Evolutionary conservation across 37 sponge, comb jelly and placozoan genomes (phyloP).

Genomic region (Diacarnus erythraeanus): DNA sequence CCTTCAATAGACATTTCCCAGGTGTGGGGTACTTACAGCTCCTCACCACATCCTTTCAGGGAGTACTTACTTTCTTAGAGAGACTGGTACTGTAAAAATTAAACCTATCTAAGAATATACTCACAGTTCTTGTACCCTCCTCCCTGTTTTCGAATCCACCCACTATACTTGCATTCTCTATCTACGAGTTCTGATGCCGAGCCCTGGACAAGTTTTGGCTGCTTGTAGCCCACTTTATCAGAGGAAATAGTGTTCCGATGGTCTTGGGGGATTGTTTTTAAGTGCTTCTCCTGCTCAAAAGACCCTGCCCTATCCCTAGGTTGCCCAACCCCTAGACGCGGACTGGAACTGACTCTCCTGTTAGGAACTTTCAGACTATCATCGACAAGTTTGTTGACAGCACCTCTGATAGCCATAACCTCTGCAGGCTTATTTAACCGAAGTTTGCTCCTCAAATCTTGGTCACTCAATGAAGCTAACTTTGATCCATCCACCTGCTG

Average conservation of each 20-base stretch:
- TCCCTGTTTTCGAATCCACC: constrained; percentile 85
- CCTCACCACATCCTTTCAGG: too few species aligned
- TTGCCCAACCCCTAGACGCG: neutral
- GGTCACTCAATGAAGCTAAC: constrained; percentile 25
- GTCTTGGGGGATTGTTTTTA: constrained; percentile 2
- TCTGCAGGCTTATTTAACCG: constrained; percentile 52
- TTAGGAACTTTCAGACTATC: neutral
- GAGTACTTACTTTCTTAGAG: too few species aligned
- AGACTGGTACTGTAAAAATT: too few species aligned
- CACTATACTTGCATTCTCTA: constrained; percentile 61
- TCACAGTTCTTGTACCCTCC: constrained; percentile 78
- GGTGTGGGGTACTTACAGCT: too few species aligned
- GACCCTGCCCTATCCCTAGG: neutral
- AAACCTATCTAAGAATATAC: constrained; percentile 28
- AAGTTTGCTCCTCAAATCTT: constrained; percentile 16
- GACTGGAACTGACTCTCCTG: neutral
- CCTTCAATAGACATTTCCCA: neutral
- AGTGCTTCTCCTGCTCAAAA: neutral
- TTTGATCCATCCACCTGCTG: constrained; percentile 16
- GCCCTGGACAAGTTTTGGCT: constrained; percentile 14
- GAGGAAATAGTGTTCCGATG: neutral
- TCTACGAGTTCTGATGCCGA: constrained; percentile 57
- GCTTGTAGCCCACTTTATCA: neutral
- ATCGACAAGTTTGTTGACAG: constrained; percentile 7
- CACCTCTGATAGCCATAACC: constrained; percentile 30